Evolutionary conservation across 2,797 vertebrate genomes (phyloP).

Genomic region (Urocyon cinereoargenteus): DNA sequence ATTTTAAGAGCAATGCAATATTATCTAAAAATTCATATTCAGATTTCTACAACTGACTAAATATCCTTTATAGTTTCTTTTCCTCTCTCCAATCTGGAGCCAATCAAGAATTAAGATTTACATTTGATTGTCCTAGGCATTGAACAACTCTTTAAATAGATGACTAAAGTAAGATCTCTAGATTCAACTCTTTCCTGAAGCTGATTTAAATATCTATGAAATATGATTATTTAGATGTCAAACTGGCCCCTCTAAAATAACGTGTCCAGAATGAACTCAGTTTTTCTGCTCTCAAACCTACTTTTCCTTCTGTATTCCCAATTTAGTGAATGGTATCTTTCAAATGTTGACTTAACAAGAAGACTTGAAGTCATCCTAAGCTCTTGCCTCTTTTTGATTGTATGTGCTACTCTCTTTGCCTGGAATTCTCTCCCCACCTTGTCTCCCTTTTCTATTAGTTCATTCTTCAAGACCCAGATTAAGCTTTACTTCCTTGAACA

Average conservation of each 20-base stretch:
- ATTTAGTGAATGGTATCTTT: neutral
- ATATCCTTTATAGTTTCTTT: neutral
- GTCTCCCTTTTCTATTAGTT: neutral
- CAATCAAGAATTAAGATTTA: conserved; percentile 21
- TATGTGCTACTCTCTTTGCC: neutral
- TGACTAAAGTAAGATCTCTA: neutral
- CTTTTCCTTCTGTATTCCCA: neutral
- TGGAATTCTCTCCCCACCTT: neutral
- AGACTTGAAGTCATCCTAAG: neutral
- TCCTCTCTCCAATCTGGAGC: neutral
- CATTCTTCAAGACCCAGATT: neutral
- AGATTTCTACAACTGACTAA: neutral
- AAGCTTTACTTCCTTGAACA: neutral
- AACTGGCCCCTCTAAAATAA: neutral
- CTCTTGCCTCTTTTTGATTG: neutral
- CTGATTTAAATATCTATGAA: conserved; percentile 24
- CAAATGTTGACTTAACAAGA: neutral
- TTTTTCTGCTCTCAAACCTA: conserved; percentile 6
- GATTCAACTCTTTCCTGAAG: conserved; percentile 14
- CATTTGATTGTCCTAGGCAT: neutral
- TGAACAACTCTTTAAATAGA: neutral
- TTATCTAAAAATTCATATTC: conserved; percentile 1
- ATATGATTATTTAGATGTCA: neutral
- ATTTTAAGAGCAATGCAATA: neutral
- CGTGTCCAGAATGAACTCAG: neutral